These are phyloP conservation scores for Porites divaricata DNA, from an alignment of 92 coral and sea anemone genomes.

Conservation along the genomic window DNA sequence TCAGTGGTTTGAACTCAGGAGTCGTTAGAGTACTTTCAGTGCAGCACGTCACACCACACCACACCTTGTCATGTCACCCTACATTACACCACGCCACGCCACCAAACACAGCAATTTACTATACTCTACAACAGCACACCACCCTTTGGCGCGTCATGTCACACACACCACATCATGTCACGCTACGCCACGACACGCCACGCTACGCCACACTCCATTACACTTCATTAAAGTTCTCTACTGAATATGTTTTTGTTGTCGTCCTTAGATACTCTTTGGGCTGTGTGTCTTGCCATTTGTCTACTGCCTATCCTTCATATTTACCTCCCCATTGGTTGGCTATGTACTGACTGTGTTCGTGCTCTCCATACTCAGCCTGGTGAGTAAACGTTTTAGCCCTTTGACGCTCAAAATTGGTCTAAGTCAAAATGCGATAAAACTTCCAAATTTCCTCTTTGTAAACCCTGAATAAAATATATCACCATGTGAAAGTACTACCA, in stretches of 20 bases:
- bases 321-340: slow-evolving; percentile 87
- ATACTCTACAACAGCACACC: neutral
- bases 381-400: slow-evolving; percentile 34
- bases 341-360: slow-evolving; percentile 89
- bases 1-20: too few relatives aligned
- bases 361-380: slow-evolving; percentile 89
- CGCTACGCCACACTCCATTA: neutral
- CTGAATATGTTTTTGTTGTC: neutral
- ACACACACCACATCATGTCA: neutral
- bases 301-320: slow-evolving; percentile 84
- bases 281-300: slow-evolving; percentile 88
- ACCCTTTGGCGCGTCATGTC: neutral
- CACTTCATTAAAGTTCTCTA: neutral
- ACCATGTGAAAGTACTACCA: too few relatives aligned
- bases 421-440: too few relatives aligned
- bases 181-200: slow-evolving; percentile 1
- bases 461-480: too few relatives aligned
- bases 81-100: neutral
- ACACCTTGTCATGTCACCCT: neutral
- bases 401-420: too few relatives aligned
- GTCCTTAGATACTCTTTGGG: slow-evolving; percentile 88
- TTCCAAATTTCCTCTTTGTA: too few relatives aligned
- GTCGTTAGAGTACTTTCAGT: neutral
- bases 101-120: neutral
- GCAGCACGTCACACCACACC: neutral